Evolutionary conservation across 37 sponge, comb jelly and placozoan species (phyloP), one percentile per base, ranked within the genome.

Genomic region (Ianthella basta): DNA sequence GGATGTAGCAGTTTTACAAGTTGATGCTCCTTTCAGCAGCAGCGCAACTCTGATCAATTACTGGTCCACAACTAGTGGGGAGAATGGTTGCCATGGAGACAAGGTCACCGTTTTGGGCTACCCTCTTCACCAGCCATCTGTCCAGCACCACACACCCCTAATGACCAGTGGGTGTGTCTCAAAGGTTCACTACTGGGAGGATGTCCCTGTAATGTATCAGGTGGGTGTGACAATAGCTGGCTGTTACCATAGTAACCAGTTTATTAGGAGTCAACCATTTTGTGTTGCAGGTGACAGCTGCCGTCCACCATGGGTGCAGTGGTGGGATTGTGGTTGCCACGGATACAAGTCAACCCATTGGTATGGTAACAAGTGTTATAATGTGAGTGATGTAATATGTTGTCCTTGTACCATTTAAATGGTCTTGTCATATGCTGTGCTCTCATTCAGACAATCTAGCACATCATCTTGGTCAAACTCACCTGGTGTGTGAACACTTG

Each of bases 301-400:
- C 41, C 0, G 57, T 67, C 21, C 41, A 32, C 35, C 72, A 72
- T 2, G 84, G 70, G 6, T 63, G 65, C 53, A 83, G 84, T 83
- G 84, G 84, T 68, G 84, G 84, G 27, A n/a, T 68, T 13, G 72
- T 83, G 25, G 84, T 70, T 25, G n/a, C 37, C 29, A 55, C 1
- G 72, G 72, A 70, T 16, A 70, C 56, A 25, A 59, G 72, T 5
- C 15, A 53, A 70, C 84, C 56, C 13, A 27, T 83, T 13, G 84
- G 84, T 15, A 83, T 83, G 84, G 72, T 70, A 14, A 41, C 65
- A 72, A 70, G 72, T 35, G 68, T 55, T 25, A 41, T 66, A 50
- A 29, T 25, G 84, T 83, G 35, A 67, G 81, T 44, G 50, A 44
- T 10, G 50, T 44, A 44, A 44, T 44, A 8, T 44, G 50, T 10